Evolutionary conservation across 2,888 invertebrate genomes (phyloP).

Genomic region (Neoaliturus tenellus): DNA sequence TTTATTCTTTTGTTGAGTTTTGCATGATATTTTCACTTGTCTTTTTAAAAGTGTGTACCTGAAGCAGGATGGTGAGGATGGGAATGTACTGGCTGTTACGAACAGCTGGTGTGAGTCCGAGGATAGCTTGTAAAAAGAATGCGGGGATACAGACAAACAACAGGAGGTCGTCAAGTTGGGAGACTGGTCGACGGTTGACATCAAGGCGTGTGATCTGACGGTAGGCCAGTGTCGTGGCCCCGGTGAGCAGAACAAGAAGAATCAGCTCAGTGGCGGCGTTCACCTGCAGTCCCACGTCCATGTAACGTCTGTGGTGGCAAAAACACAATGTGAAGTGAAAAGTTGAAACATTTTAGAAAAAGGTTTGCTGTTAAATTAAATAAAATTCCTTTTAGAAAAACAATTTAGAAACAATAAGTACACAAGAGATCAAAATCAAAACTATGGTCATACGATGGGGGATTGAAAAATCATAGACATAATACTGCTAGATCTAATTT

Average conservation of each 20-base stretch:
- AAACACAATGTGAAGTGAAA: too few species aligned
- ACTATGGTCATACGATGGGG: too few species aligned
- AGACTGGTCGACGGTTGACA: slow-evolving; percentile 76
- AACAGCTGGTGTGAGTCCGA: slow-evolving; percentile 81
- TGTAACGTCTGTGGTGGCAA: slow-evolving; percentile 71
- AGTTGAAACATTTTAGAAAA: too few species aligned
- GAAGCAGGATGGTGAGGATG: slow-evolving; percentile 75
- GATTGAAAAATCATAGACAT: too few species aligned
- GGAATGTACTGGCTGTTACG: slow-evolving; percentile 74
- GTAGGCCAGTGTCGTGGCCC: slow-evolving; percentile 78
- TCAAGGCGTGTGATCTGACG: slow-evolving; percentile 80
- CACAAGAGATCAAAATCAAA: too few species aligned
- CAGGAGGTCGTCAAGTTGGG: slow-evolving; percentile 81
- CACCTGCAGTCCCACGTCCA: slow-evolving; percentile 74
- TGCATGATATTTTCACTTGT: too few species aligned
- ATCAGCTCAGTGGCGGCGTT: slow-evolving; percentile 75
- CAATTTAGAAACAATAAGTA: too few species aligned
- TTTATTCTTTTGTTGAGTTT: too few species aligned
- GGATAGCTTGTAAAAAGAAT: slow-evolving; percentile 82
- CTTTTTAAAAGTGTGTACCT: too few species aligned
- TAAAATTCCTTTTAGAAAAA: too few species aligned
- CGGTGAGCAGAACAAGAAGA: slow-evolving; percentile 77
- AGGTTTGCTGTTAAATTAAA: too few species aligned
- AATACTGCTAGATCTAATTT: too few species aligned
- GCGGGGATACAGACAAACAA: slow-evolving; percentile 84